phyloP scores from a whole-genome alignment of 2,888 invertebrate species.

The Trileptium ribeirensis region DNA sequence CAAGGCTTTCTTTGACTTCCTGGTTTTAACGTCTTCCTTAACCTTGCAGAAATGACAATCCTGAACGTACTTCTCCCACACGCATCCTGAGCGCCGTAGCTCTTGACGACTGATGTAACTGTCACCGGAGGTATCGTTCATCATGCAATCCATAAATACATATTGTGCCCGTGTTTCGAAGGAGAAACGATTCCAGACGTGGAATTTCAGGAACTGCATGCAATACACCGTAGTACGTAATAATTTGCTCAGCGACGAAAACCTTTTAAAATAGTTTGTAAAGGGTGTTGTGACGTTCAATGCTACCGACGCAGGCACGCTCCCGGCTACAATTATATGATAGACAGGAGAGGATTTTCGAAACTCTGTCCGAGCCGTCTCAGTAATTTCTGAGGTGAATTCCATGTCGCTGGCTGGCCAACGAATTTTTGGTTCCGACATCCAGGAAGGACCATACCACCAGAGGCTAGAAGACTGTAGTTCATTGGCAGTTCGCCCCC shows the following conservation, averaged over 20 bases:
- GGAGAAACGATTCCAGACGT: neutral
- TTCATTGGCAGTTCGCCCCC: conserved; percentile 30
- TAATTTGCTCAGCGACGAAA: neutral
- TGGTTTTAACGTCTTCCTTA: neutral
- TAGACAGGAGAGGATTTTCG: neutral
- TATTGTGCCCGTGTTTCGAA: neutral
- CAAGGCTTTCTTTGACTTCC: neutral
- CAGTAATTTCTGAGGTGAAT: no score
- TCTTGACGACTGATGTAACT: no score
- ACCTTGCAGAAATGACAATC: neutral
- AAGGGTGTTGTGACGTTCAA: neutral
- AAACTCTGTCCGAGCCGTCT: neutral
- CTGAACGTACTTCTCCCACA: neutral
- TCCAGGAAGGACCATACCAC: conserved; percentile 41
- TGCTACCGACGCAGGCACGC: neutral
- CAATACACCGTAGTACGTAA: neutral
- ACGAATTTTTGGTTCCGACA: neutral
- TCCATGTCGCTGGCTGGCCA: conserved; percentile 9
- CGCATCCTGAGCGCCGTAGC: no score
- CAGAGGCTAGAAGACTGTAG: conserved; percentile 30
- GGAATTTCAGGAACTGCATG: neutral
- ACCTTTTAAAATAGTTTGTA: neutral
- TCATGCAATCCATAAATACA: neutral
- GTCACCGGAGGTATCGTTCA: no score
- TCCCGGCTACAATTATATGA: neutral